Conservation (phyloP, 2,888 invertebrate species). For the Drepanosiphum platanoidis region DNA sequence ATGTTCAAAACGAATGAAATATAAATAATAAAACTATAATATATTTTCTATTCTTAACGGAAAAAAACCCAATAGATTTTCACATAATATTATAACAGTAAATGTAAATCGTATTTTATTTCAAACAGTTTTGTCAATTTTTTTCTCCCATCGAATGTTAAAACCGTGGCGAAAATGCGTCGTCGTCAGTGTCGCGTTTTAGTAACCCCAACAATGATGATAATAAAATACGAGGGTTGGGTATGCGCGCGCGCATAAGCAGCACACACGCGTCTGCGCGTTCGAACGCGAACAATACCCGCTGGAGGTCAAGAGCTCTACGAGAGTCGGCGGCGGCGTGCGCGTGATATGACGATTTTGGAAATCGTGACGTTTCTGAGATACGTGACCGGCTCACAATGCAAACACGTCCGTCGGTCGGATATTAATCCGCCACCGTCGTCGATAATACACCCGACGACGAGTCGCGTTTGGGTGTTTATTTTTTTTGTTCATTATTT, state of each 20-base stretch:
- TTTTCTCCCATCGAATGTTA: no score
- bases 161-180: no score
- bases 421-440: conserved; percentile 49
- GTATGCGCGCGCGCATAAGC: neutral
- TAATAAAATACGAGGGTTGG: neutral
- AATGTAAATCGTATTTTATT: no score
- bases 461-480: neutral
- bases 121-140: no score
- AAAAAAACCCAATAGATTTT: no score
- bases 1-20: no score
- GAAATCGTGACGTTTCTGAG: conserved; percentile 54
- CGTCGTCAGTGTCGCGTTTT: no score
- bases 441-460: conserved; percentile 12
- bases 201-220: neutral
- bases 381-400: conserved; percentile 60
- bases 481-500: conserved; percentile 8
- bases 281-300: conserved; percentile 36
- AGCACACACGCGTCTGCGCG: neutral
- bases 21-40: no score
- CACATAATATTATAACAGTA: no score
- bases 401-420: conserved; percentile 51
- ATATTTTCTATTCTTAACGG: no score
- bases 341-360: conserved; percentile 54
- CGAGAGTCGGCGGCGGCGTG: neutral
- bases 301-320: conserved; percentile 57